Conservation (phyloP, 2,797 vertebrate species). For the Labroides dimidiatus region DNA sequence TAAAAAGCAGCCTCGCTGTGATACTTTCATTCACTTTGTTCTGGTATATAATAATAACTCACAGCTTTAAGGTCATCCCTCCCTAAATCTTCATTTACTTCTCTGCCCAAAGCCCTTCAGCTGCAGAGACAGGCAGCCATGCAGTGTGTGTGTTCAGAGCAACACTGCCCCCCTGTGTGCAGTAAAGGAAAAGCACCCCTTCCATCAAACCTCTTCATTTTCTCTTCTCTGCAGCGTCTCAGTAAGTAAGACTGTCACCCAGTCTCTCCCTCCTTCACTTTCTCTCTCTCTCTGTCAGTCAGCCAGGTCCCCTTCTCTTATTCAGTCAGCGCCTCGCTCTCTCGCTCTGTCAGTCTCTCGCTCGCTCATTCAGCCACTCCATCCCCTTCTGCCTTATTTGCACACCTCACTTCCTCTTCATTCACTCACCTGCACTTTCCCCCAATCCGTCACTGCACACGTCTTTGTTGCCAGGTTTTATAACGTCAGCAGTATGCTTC, state of each 20-base stretch:
- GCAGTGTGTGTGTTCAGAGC: constrained; percentile 19
- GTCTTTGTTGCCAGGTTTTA: constrained; percentile 46
- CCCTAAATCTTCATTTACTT: background rate
- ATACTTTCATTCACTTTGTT: background rate
- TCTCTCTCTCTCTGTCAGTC: constrained; percentile 63
- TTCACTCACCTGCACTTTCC: constrained; percentile 50
- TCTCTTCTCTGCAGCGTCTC: constrained; percentile 48
- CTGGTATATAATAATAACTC: background rate
- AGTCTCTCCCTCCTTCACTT: constrained; percentile 52
- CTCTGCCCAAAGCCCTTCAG: background rate
- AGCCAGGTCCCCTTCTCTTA: constrained; percentile 63
- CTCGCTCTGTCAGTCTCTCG: constrained; percentile 59
- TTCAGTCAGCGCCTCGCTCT: constrained; percentile 50
- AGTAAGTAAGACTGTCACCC: constrained; percentile 69
- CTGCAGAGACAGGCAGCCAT: background rate
- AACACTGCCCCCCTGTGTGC: constrained; percentile 74
- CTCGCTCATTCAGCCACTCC: constrained; percentile 52
- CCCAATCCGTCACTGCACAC: constrained; percentile 51
- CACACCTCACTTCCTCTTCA: constrained; percentile 59
- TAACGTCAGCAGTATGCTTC: constrained; percentile 27
- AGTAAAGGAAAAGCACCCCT: accelerated
- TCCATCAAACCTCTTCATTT: constrained; percentile 2
- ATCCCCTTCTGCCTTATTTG: constrained; percentile 60
- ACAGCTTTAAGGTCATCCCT: background rate
- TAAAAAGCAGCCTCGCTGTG: too few species aligned